phyloP scores from a whole-genome alignment of 2,888 invertebrate species.

The Stenolophus ochropezus region DNA sequence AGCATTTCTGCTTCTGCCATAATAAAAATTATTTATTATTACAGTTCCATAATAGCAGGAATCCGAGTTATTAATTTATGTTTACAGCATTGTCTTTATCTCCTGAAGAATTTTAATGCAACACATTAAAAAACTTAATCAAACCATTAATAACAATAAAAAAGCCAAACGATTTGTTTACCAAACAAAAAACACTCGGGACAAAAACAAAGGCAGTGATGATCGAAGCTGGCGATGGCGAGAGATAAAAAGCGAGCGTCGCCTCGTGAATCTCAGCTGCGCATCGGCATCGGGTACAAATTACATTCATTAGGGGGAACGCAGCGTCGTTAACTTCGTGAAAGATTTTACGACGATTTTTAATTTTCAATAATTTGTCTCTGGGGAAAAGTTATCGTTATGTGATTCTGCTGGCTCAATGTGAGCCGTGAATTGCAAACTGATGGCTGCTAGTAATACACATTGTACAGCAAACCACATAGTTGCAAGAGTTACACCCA shows the following conservation, averaged over 20 bases:
- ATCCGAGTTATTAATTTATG: slow-evolving; percentile 24
- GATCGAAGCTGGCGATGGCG: slow-evolving; percentile 35
- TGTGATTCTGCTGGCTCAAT: slow-evolving; percentile 6
- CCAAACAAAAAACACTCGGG: slow-evolving; percentile 7
- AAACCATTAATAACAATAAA: slow-evolving; percentile 39
- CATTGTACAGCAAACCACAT: background rate
- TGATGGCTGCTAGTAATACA: slow-evolving; percentile 27
- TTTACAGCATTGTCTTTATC: slow-evolving; percentile 25
- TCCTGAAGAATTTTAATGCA: slow-evolving; percentile 20
- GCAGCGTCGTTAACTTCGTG: slow-evolving; percentile 53
- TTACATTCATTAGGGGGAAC: slow-evolving; percentile 54
- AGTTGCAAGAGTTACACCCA: background rate
- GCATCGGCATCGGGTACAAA: slow-evolving; percentile 48
- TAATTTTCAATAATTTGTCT: slow-evolving; percentile 60
- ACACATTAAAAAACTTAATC: slow-evolving; percentile 37
- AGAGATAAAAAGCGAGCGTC: slow-evolving; percentile 33
- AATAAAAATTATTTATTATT: slow-evolving; percentile 13
- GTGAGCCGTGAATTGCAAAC: slow-evolving; percentile 2
- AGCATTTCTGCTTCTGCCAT: slow-evolving; percentile 1
- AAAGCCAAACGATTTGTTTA: slow-evolving; percentile 34
- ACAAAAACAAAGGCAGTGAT: slow-evolving; percentile 26
- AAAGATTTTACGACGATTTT: slow-evolving; percentile 56
- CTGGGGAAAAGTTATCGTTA: slow-evolving; percentile 46
- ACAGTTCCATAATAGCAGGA: background rate
- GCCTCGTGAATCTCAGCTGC: slow-evolving; percentile 22